Base-by-base conservation (phyloP, 2,113 vertebrate species). In the Hucho hucho region DNA sequence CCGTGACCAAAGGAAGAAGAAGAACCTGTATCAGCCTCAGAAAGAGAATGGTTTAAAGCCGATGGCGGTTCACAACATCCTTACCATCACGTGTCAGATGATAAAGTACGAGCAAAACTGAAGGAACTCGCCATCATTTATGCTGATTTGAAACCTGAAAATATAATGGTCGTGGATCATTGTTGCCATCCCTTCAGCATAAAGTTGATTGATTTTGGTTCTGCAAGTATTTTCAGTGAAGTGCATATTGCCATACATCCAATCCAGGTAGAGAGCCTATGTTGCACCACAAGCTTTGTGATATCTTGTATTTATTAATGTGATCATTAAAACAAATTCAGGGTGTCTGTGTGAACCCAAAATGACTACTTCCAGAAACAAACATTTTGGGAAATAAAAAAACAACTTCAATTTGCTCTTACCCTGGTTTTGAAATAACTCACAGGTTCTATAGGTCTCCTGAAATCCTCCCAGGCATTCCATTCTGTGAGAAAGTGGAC, bases 161-260 rank as follows among this genome's bases (percentile, higher is more conserved):
- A 95, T 78, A 91, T 94, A 77, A 94, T 95, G 93, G 71, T 93
- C 74, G 93, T 94, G 16, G 89, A 95, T 76, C 93, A 95, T 1
- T 66, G 58, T 0, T 84, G 86, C 0, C 90, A 81, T 9, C 93
- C 93, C 0, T 94, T 94, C 84, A 84, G 85, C 1, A 78, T 95
- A 69, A 95, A 95, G 76, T 87, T 94, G 3, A 91, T 95, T 0
- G 92, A 94, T 74, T 95, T 95, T 0, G 94, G 94, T 65, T 94
- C 92, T 0, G 90, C 93, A 16, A 91, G 92, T 86, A 88, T 93
- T n/a, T 86, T 92, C 75, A 80, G 76, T 0, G 93, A 95, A 64
- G 88, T 92, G 18, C 84, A 86, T 47, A 90, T 82, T 0, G 59
- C 92, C 93, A 0, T 95, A 94, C 73, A 93, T 95, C 79, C 94